These are phyloP conservation scores for Aphelinus atriplicis DNA, from an alignment of 1,140 invertebrate genomes.

Conservation along the genomic window DNA sequence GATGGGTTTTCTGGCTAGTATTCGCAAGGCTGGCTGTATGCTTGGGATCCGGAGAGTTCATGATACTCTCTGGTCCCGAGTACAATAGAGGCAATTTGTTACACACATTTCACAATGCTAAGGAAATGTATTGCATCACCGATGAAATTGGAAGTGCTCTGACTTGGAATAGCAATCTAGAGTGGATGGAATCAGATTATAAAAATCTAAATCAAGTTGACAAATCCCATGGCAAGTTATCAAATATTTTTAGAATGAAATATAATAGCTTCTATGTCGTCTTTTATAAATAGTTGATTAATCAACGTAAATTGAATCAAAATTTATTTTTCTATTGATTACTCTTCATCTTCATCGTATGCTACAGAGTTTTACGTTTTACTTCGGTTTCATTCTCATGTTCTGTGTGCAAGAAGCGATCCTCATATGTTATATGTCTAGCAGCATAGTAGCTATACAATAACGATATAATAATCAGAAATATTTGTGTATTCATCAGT, in stretches of 20 bases:
- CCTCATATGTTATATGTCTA: too few species aligned
- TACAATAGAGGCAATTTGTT: background rate
- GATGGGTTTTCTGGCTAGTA: background rate
- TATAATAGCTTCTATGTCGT: too few species aligned
- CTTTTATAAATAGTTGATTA: too few species aligned
- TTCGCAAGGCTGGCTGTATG: constrained; percentile 7
- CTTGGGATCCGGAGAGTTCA: constrained; percentile 12
- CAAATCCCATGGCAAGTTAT: background rate
- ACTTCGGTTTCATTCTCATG: too few species aligned
- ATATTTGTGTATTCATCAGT: background rate
- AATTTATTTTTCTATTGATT: too few species aligned
- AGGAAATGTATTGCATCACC: constrained; percentile 28
- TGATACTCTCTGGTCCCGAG: constrained; percentile 6
- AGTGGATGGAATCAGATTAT: constrained; percentile 15
- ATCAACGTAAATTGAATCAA: too few species aligned
- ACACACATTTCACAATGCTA: background rate
- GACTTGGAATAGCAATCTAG: constrained; percentile 27
- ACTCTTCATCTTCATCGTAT: too few species aligned
- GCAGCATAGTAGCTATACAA: too few species aligned
- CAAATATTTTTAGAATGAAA: too few species aligned
- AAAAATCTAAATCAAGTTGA: background rate
- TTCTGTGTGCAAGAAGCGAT: too few species aligned
- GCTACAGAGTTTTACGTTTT: too few species aligned
- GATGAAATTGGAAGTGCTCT: constrained; percentile 22
- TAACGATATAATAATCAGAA: too few species aligned